These are phyloP conservation scores for Lucifuga dentata DNA, from an alignment of 2,113 vertebrate genomes.

Conservation along the genomic window DNA sequence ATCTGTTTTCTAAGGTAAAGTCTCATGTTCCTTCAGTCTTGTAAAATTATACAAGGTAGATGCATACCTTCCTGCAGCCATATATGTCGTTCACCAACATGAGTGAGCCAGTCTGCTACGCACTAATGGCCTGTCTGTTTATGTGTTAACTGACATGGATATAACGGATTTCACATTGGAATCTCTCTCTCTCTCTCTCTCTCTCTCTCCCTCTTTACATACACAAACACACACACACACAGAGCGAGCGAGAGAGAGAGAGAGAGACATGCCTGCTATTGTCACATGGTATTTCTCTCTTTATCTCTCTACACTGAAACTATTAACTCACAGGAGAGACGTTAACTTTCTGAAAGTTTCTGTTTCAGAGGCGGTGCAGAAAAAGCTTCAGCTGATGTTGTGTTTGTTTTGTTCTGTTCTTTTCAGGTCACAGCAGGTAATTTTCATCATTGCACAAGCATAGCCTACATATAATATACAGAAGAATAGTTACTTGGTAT, in stretches of 20 bases:
- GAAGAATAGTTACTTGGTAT: not conserved
- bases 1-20: not conserved
- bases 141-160: slow-evolving; percentile 41
- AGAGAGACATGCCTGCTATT: too few relatives aligned
- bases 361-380: slow-evolving; percentile 24
- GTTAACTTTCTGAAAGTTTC: not conserved
- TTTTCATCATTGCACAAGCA: slow-evolving; percentile 10
- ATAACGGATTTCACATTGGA: slow-evolving; percentile 22
- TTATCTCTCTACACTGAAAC: not conserved
- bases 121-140: slow-evolving; percentile 65
- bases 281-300: not conserved
- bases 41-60: not conserved
- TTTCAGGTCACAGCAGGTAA: slow-evolving; percentile 2
- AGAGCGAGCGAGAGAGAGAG: too few relatives aligned
- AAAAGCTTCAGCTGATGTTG: slow-evolving; percentile 22
- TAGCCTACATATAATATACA: not conserved
- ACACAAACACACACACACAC: slow-evolving; percentile 15
- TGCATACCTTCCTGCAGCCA: slow-evolving; percentile 9
- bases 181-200: slow-evolving; percentile 6
- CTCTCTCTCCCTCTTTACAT: too few relatives aligned
- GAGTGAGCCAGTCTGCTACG: slow-evolving; percentile 29
- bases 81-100: slow-evolving; percentile 22
- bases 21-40: not conserved
- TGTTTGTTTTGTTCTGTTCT: slow-evolving; percentile 36
- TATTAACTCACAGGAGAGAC: not conserved